A percentile compares a stretch with the other conserved stretches of the same genome.
phyloP scores from a whole-genome alignment of 2,797 vertebrate species.

The Xiphophorus birchmanni region DNA sequence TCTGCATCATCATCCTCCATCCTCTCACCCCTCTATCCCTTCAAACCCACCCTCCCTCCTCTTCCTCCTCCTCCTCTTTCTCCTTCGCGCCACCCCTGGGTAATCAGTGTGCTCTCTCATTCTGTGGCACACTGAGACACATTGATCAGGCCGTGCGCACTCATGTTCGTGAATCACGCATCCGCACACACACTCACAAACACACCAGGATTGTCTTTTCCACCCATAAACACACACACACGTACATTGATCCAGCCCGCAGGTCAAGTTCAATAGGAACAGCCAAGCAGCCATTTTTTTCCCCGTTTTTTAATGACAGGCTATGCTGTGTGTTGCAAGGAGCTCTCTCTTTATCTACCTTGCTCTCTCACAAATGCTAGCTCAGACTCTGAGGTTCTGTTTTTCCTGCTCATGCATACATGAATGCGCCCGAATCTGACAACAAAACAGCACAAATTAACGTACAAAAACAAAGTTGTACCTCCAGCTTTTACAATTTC shows the following conservation, averaged over 20 bases:
- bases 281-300: slow-evolving; percentile 65
- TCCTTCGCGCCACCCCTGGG: slow-evolving; percentile 73
- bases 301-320: slow-evolving; percentile 61
- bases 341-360: slow-evolving; percentile 47
- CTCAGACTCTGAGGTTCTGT: neutral
- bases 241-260: slow-evolving; percentile 83
- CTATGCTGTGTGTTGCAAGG: slow-evolving; percentile 66
- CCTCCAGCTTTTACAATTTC: neutral
- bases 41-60: neutral
- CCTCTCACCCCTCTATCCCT: slow-evolving; percentile 47
- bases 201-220: slow-evolving; percentile 44
- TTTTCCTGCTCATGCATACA: slow-evolving; percentile 11
- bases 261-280: slow-evolving; percentile 87
- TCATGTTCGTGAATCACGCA: slow-evolving; percentile 35
- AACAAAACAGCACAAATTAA: slow-evolving; percentile 34
- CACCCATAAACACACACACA: slow-evolving; percentile 60
- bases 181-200: slow-evolving; percentile 47
- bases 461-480: neutral
- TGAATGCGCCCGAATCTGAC: slow-evolving; percentile 23
- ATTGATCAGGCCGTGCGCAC: slow-evolving; percentile 69
- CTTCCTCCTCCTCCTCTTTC: slow-evolving; percentile 22
- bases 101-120: slow-evolving; percentile 85
- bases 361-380: slow-evolving; percentile 29
- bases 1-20: slow-evolving; percentile 64
- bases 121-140: slow-evolving; percentile 82